Evolutionary conservation across 2,113 vertebrate genomes (phyloP).

Genomic region (Tretioscincus oriximinensis): DNA sequence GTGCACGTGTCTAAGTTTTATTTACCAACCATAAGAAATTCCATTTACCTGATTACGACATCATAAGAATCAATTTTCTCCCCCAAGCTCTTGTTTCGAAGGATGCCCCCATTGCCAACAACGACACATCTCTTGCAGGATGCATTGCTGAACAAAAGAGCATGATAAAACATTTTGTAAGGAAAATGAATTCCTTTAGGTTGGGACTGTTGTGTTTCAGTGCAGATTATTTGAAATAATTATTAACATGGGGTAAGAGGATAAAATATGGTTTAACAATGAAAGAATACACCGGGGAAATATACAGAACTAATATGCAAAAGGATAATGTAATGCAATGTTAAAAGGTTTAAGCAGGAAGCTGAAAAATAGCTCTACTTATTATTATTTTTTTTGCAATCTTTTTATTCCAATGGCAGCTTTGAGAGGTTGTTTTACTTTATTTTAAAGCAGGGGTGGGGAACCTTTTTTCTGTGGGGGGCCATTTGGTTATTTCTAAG

Average conservation of each 20-base stretch:
- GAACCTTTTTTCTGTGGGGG: no score
- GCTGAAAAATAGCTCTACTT: not conserved
- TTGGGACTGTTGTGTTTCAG: not conserved
- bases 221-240: not conserved
- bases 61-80: constrained; percentile 80
- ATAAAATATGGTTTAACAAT: not conserved
- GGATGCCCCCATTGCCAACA: constrained; percentile 79
- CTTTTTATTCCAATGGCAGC: not conserved
- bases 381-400: not conserved
- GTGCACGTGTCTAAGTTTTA: not conserved
- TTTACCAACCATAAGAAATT: not conserved
- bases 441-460: no score
- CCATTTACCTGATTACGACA: constrained; percentile 78
- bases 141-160: constrained; percentile 59
- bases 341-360: not conserved
- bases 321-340: not conserved
- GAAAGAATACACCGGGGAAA: not conserved
- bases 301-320: not conserved
- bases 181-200: not conserved
- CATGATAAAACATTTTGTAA: not conserved
- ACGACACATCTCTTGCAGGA: constrained; percentile 77
- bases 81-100: constrained; percentile 79
- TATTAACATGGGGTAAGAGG: not conserved
- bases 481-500: no score
- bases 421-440: not conserved